A percentile compares a stretch with the other conserved stretches of the same genome.
Evolutionary conservation across 1,140 invertebrate genomes (phyloP).

Genomic region (Drosophila subobscura): DNA sequence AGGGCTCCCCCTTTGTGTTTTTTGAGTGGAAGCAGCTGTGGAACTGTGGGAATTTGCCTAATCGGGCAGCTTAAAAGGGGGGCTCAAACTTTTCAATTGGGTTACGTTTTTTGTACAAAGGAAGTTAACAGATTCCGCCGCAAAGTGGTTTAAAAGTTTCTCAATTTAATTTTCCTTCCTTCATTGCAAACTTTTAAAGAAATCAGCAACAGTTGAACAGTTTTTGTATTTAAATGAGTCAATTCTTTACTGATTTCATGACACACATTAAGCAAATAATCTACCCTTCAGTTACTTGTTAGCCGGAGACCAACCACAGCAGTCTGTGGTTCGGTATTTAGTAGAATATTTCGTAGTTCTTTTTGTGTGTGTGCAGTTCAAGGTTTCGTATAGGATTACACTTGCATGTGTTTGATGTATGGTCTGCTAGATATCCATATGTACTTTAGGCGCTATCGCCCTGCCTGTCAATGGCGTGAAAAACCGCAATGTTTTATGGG

Average conservation of each 20-base stretch:
- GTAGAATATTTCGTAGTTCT: conserved; percentile 1
- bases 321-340: conserved; percentile 4
- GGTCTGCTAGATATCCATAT: conserved; percentile 16
- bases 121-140: no score
- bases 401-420: conserved; percentile 43
- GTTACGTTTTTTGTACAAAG: no score
- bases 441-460: conserved; percentile 24
- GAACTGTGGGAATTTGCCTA: conserved; percentile 6
- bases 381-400: conserved; percentile 55
- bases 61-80: neutral
- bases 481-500: conserved; percentile 22
- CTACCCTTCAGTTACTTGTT: neutral
- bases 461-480: conserved; percentile 5
- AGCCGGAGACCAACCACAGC: conserved; percentile 15
- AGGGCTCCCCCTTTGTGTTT: neutral
- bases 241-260: conserved; percentile 1
- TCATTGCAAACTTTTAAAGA: no score
- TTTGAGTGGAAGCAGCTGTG: conserved; percentile 29
- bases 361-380: conserved; percentile 25
- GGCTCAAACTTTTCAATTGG: no score
- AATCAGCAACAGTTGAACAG: no score
- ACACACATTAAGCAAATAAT: neutral
- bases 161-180: no score
- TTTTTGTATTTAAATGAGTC: conserved; percentile 8
- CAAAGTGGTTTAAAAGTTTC: no score